Conservation (phyloP, 2,888 invertebrate species). For the Ochropacha duplaris region DNA sequence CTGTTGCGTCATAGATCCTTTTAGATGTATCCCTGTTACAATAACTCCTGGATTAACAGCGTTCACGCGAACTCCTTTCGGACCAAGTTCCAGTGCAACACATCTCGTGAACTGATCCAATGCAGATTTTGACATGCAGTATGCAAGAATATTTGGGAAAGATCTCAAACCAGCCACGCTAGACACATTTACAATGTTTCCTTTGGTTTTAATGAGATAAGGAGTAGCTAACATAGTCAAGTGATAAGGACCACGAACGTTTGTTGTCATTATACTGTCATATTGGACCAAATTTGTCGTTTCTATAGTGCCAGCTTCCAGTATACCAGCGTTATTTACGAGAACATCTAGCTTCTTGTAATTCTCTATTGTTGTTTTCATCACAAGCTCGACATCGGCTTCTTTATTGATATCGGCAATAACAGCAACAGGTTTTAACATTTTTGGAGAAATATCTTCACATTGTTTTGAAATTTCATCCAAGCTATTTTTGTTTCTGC, state of each 20-base stretch:
- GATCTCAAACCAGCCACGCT: conserved; percentile 92
- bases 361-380: conserved; percentile 85
- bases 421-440: conserved; percentile 72
- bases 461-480: conserved; percentile 82
- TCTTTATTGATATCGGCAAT: conserved; percentile 85
- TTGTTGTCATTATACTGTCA: conserved; percentile 91
- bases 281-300: conserved; percentile 89
- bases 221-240: conserved; percentile 92
- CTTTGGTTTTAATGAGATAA: conserved; percentile 88
- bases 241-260: conserved; percentile 88
- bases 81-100: conserved; percentile 89
- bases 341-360: conserved; percentile 87
- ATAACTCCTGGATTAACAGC: conserved; percentile 95
- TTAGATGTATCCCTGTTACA: conserved; percentile 85
- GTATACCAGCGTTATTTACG: conserved; percentile 91
- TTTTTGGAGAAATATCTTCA: conserved; percentile 43
- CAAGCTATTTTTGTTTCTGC: conserved; percentile 86
- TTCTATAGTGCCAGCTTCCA: conserved; percentile 89
- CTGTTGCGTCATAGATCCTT: conserved; percentile 87
- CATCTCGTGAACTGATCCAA: conserved; percentile 95
- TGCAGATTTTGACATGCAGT: conserved; percentile 94
- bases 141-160: conserved; percentile 91
- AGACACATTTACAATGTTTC: conserved; percentile 94
- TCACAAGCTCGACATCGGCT: conserved; percentile 82
- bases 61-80: conserved; percentile 91